A percentile compares a stretch with the other conserved stretches of the same genome.
phyloP scores from a whole-genome alignment of 2,797 vertebrate species.

The Syngnathus rostellatus region DNA sequence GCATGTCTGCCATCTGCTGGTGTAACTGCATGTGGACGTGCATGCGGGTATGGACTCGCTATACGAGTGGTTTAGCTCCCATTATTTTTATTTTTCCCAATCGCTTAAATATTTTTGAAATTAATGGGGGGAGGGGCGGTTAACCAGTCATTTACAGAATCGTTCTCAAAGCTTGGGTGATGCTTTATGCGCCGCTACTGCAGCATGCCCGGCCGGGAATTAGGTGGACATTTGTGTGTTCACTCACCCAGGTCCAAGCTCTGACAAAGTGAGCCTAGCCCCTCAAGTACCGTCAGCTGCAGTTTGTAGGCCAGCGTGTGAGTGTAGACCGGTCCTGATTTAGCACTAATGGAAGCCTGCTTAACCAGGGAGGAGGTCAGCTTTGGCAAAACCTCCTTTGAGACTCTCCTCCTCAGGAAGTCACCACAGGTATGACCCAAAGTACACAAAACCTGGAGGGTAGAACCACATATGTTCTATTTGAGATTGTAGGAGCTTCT shows the following conservation, averaged over 20 bases:
- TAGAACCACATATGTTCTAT: neutral
- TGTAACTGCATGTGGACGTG: neutral
- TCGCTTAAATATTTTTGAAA: too few relatives aligned
- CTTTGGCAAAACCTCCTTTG: constrained; percentile 83
- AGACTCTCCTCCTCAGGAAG: constrained; percentile 83
- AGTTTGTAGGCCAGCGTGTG: constrained; percentile 87
- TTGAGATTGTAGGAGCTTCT: too few relatives aligned
- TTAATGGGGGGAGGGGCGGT: too few relatives aligned
- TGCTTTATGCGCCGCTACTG: too few relatives aligned
- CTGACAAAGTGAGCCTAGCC: constrained; percentile 81
- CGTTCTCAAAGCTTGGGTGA: neutral
- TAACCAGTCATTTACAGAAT: too few relatives aligned
- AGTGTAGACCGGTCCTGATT: constrained; percentile 77
- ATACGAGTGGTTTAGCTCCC: too few relatives aligned
- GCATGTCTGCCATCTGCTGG: constrained; percentile 15
- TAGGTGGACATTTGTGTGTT: constrained; percentile 1
- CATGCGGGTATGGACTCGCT: neutral
- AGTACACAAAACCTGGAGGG: constrained; percentile 76
- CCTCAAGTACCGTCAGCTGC: constrained; percentile 83
- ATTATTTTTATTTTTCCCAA: neutral
- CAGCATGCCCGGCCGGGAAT: neutral
- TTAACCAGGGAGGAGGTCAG: constrained; percentile 70
- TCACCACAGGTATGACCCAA: constrained; percentile 79
- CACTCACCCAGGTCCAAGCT: constrained; percentile 80
- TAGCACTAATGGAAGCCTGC: constrained; percentile 80